Conservation (phyloP, 2,888 invertebrate genomes). For the Sthenelais limicola region DNA sequence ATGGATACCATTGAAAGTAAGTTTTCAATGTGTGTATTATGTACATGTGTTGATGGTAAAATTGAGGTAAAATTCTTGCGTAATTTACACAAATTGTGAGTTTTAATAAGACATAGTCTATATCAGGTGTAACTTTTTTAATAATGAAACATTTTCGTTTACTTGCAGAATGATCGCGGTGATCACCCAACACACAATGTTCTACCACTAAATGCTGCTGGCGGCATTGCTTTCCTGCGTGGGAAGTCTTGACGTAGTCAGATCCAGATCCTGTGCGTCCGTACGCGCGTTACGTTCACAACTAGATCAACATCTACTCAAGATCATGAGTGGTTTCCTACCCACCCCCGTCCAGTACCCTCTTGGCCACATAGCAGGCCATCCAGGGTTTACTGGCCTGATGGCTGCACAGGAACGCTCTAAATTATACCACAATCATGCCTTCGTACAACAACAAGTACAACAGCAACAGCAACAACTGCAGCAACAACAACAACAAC, state of each 20-base stretch:
- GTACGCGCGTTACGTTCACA: slow-evolving; percentile 3
- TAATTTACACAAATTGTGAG: too few species aligned
- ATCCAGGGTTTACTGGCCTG: not conserved
- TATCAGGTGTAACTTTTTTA: too few species aligned
- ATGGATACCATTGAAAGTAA: too few species aligned
- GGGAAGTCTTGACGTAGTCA: slow-evolving; percentile 1
- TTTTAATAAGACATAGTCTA: too few species aligned
- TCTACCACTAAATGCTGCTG: slow-evolving; percentile 2
- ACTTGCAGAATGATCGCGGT: too few species aligned
- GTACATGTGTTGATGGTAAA: too few species aligned
- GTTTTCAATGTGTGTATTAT: too few species aligned
- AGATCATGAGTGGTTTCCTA: slow-evolving; percentile 17
- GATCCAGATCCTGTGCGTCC: not conserved
- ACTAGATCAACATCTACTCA: not conserved
- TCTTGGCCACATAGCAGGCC: not conserved
- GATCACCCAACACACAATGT: not conserved
- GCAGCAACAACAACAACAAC: not conserved
- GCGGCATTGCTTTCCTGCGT: not conserved
- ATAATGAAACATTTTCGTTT: too few species aligned
- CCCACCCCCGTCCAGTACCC: slow-evolving; percentile 2
- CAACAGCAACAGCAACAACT: not conserved
- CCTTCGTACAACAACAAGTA: not conserved
- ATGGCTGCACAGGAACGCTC: not conserved
- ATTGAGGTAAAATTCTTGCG: too few species aligned
- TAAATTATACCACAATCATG: not conserved